phyloP scores from a whole-genome alignment of 2,888 invertebrate genomes.

The Serrognathus titanus region DNA sequence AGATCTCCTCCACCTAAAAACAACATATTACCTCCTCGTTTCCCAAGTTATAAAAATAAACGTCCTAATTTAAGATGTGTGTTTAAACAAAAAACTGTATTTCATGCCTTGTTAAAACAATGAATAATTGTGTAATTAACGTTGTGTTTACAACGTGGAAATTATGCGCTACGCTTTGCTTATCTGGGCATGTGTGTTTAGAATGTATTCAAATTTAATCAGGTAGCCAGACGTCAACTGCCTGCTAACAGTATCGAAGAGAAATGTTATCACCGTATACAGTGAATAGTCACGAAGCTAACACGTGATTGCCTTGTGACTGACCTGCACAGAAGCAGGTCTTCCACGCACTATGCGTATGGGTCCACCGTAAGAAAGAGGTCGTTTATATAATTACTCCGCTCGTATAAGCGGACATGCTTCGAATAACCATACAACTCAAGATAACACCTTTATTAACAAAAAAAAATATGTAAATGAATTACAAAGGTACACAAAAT shows the following conservation, averaged over 20 bases:
- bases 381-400: neutral
- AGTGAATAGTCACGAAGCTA: slow-evolving; percentile 9
- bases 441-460: slow-evolving; percentile 20
- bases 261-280: slow-evolving; percentile 11
- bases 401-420: slow-evolving; percentile 8
- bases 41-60: too few species aligned
- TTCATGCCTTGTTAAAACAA: too few species aligned
- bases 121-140: too few species aligned
- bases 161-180: too few species aligned
- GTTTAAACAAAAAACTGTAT: too few species aligned
- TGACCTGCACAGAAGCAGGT: slow-evolving; percentile 7
- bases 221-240: slow-evolving; percentile 1
- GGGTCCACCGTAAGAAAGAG: neutral
- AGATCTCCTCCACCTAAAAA: too few species aligned
- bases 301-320: slow-evolving; percentile 13
- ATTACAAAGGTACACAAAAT: slow-evolving; percentile 30
- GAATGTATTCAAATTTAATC: neutral
- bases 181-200: too few species aligned
- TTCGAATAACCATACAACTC: slow-evolving; percentile 7
- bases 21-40: too few species aligned
- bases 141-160: too few species aligned
- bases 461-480: slow-evolving; percentile 9
- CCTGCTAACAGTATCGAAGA: slow-evolving; percentile 2
- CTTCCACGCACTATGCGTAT: neutral
- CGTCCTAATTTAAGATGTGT: too few species aligned